Base-by-base conservation (phyloP, 2,888 invertebrate species). In the Lepidonotus clava region DNA sequence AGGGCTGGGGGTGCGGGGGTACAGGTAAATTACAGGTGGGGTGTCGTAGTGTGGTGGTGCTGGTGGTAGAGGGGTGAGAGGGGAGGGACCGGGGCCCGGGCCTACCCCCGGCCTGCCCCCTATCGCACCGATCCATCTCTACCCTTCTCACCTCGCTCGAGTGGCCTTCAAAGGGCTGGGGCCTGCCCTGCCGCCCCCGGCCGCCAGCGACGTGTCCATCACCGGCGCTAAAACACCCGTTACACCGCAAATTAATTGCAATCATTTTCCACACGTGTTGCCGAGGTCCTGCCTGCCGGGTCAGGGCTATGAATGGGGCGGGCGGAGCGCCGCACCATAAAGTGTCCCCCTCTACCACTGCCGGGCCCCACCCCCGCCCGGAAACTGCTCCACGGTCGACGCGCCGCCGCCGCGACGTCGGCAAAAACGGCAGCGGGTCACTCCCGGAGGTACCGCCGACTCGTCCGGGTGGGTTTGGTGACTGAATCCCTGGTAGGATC, bases 201-300 rank as follows among this genome's bases (percentile, higher is more conserved):
- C 80, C 80, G 46, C 51, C 80, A n/a, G 28, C 28, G 28, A n/a
- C 46, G 80, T 41, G 41, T 41, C 80, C 41, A 80, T 80, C 80
- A 41, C 18, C 24, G 4, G 80, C 34, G 28, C 80, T 80, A 80
- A 80, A 80, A 80, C 80, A 80, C 80, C 80, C 80, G 80, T 80
- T 80, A 80, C 46, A 21, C 41, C 28, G 46, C 28, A 24, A 41
- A 80, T 80, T 80, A 80, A 80, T 80, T 80, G 80, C 80, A 41
- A 41, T 46, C 21, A 80, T 80, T 80, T 41, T 41, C 80, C 80
- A 80, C 80, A 80, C 80, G 80, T 80, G 80, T 80, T 80, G 24
- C 8, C 66, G 66, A 46, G 46, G 8, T n/a, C n/a, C n/a, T n/a
- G n/a, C n/a, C n/a, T n/a, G n/a, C n/a, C n/a, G n/a, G n/a, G n/a